Evolutionary conservation across 2,888 invertebrate genomes (phyloP).

Genomic region (Drosophila robusta): DNA sequence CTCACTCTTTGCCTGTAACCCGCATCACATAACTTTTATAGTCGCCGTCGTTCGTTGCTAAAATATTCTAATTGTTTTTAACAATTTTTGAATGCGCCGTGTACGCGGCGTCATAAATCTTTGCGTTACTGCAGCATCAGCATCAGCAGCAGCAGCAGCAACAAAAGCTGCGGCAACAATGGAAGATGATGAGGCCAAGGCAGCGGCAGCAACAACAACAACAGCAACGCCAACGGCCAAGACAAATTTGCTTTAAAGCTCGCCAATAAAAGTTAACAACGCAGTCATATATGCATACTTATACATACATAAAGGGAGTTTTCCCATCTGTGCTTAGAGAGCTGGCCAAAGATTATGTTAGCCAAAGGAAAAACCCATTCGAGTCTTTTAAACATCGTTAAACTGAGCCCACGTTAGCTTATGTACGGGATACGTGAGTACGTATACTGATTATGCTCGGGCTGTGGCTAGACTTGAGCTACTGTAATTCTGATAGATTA

Average conservation of each 20-base stretch:
- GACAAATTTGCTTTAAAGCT: constrained; percentile 81
- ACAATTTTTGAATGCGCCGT: constrained; percentile 77
- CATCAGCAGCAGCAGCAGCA: constrained; percentile 31
- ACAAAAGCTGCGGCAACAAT: constrained; percentile 42
- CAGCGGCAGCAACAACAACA: constrained; percentile 31
- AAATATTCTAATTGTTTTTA: constrained; percentile 81
- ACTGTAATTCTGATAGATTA: constrained; percentile 12
- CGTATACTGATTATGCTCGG: constrained; percentile 7
- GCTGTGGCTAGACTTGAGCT: neutral
- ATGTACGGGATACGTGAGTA: neutral
- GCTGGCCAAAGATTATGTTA: constrained; percentile 23
- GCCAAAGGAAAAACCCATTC: constrained; percentile 30
- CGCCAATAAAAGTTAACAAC: constrained; percentile 80
- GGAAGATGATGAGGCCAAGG: constrained; percentile 62
- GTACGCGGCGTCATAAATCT: constrained; percentile 76
- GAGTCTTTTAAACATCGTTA: constrained; percentile 45
- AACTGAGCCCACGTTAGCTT: constrained; percentile 23
- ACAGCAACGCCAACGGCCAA: constrained; percentile 53
- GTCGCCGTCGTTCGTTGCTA: constrained; percentile 71
- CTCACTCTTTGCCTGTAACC: constrained; percentile 36
- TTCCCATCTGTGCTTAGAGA: constrained; percentile 11
- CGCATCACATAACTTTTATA: constrained; percentile 76
- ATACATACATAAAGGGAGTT: constrained; percentile 51
- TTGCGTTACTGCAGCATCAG: constrained; percentile 62
- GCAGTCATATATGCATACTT: constrained; percentile 59